Conservation (phyloP, 2,113 vertebrate genomes). For the Apodemus sylvaticus region DNA sequence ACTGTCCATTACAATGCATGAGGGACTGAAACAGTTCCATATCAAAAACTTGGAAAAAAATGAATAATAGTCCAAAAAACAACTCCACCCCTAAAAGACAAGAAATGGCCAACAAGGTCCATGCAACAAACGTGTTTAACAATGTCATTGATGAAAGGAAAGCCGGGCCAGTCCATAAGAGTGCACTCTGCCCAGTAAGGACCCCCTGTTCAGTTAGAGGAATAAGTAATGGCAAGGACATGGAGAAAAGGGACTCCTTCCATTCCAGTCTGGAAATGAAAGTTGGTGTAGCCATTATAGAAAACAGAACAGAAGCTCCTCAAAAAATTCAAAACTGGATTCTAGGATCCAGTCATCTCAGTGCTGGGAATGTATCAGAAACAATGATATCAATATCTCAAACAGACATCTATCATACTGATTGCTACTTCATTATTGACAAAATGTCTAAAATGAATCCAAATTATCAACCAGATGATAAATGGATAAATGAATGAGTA, state of each 20-base stretch:
- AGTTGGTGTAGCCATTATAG: neutral
- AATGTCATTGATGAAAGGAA: neutral
- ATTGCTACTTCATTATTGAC: neutral
- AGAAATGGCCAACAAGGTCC: neutral
- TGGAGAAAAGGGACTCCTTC: neutral
- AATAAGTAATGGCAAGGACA: neutral
- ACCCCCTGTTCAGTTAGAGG: neutral
- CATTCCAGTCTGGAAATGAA: neutral
- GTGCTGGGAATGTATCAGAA: neutral
- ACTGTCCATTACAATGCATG: neutral
- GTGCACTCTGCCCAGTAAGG: neutral
- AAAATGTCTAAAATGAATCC: neutral
- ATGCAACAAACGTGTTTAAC: neutral
- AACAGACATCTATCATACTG: neutral
- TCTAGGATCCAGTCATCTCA: neutral
- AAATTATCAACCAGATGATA: neutral
- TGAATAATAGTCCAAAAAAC: neutral
- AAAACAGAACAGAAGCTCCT: neutral
- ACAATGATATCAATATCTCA: neutral
- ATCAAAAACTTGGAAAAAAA: neutral
- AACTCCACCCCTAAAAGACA: too few species aligned
- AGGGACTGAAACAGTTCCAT: neutral
- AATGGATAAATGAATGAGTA: neutral
- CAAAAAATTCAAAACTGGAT: neutral
- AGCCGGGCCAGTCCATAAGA: neutral